Base-by-base conservation (phyloP, 92 coral and sea anemone genomes). In the Parazoanthus darwini region DNA sequence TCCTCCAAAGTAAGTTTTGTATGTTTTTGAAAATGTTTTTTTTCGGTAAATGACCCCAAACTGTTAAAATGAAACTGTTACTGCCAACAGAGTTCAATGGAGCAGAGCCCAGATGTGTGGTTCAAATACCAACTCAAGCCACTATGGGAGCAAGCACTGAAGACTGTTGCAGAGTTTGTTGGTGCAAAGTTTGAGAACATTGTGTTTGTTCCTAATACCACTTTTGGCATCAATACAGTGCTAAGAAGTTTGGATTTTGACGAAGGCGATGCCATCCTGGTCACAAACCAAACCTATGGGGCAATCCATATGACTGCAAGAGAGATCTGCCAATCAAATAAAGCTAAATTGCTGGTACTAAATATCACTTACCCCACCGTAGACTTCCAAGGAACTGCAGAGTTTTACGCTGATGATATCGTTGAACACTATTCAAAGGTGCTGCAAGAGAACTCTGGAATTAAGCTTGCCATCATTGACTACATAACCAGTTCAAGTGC, bases 231-330 rank as follows among this genome's bases (percentile, higher is more conserved):
- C 71, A 93, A 93, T 72, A 38, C 92, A 81, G 92, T 94, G 36
- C 74, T 94, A 44, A 82, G 81, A 72, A 80, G 94, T 67, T 71
- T 94, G 29, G 91, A 91, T 63, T 56, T 94, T 37, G 63, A 66
- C 35, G 94, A 94, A 88, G 98, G 94, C 11, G 92, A 91, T 46
- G 93, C 92, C 48, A 82, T 94, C 42, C 86, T 94, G 22, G 91
- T 93, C 56, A 91, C 94, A 26, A 93, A 93, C 78, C 96, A 93
- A 73, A 94, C 98, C 56, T 94, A 94, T 77, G 96, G 96, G 4
- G 93, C 96, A 8, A 77, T 94, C n/a, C 93, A 89, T 74, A 93
- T 87, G 84, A 86, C 93, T 13, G 94, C 96, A 3, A 95, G 91
- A 36, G 96, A 94, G 42, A 80, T 93, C 83, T 93, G 98, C 80